Base-by-base conservation (phyloP, 2,797 vertebrate species). In the Serranus cabrilla region DNA sequence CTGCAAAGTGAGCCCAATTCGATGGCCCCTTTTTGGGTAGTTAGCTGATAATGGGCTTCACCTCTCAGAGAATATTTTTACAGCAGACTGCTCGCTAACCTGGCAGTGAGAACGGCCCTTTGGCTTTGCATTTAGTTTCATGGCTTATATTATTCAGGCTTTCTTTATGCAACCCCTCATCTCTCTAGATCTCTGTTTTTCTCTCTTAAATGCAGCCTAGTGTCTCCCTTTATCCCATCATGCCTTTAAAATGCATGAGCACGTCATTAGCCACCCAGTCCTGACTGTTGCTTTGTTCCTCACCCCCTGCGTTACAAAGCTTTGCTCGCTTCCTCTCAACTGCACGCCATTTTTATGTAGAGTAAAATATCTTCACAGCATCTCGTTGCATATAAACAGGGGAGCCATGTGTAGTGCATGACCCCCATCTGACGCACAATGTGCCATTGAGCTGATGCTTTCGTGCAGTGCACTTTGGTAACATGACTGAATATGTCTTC, bases 21-120 rank as follows among this genome's bases (percentile, higher is more conserved):
- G 57, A 64, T 86, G 79, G 76, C 76, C 91, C 80, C 88, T 76
- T 81, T 89, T 87, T 81, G 71, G 76, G 72, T 89, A 78, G 85
- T 89, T 85, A 75, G 81, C 80, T 60, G 84, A 85, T 93, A 91
- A 92, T 93, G 85, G 89, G 75, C 59, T 87, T 84, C 82, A 84
- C 81, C 81, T 84, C 76, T 84, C 68, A 65, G 61, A 67, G 64
- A 82, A 75, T 71, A 80, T 84, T 92, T 86, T 70, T 85, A 66
- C 83, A 83, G 77, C 80, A 68, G 66, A 46, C 73, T 76, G 78
- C 18, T 23, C 5, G 25, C 55, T 37, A 64, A 69, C 65, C 75
- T 52, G 66, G 52, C 72, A 69, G 67, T 42, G 59, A 70, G 69
- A 77, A 73, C 71, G 50, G 74, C 60, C 64, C 63, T 61, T 62